Evolutionary conservation across 2,888 invertebrate species (phyloP).

Genomic region (Liposcelis brunnea): DNA sequence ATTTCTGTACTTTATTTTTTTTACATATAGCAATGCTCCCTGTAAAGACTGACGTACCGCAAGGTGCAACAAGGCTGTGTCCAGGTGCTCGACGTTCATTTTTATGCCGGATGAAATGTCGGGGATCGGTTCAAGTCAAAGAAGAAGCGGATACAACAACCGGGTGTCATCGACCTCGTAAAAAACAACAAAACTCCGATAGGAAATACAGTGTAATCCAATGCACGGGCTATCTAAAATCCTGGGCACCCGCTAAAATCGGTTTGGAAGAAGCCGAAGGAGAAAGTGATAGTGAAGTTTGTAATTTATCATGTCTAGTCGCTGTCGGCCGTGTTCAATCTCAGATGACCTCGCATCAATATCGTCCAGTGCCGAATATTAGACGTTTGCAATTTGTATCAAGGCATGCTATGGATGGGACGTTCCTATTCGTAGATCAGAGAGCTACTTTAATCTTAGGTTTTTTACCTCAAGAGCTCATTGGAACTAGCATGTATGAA

Average conservation of each 20-base stretch:
- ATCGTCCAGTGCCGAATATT: slow-evolving; percentile 28
- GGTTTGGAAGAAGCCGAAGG: slow-evolving; percentile 46
- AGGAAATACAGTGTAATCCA: slow-evolving; percentile 63
- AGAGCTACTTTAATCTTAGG: slow-evolving; percentile 66
- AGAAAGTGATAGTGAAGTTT: slow-evolving; percentile 28
- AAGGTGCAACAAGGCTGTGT: slow-evolving; percentile 57
- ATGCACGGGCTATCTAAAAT: slow-evolving; percentile 84
- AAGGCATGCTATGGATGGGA: slow-evolving; percentile 75
- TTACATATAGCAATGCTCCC: slow-evolving; percentile 63
- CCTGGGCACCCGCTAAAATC: slow-evolving; percentile 70
- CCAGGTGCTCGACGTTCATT: slow-evolving; percentile 83
- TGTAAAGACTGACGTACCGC: slow-evolving; percentile 67
- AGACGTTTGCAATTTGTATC: slow-evolving; percentile 61
- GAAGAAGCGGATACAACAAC: slow-evolving; percentile 49
- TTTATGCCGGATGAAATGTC: slow-evolving; percentile 80
- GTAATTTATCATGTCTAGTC: slow-evolving; percentile 71
- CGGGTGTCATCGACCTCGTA: slow-evolving; percentile 42
- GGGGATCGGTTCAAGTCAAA: slow-evolving; percentile 36
- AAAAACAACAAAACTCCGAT: slow-evolving; percentile 40
- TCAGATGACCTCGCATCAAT: slow-evolving; percentile 18
- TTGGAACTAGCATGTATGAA: slow-evolving; percentile 86
- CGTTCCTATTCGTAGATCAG: slow-evolving; percentile 84
- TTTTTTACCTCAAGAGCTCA: slow-evolving; percentile 79
- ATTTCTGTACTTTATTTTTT: too few relatives aligned
- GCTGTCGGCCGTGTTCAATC: slow-evolving; percentile 66